These are phyloP conservation scores for Argentina silus DNA, from an alignment of 2,797 vertebrate genomes.

Conservation along the genomic window DNA sequence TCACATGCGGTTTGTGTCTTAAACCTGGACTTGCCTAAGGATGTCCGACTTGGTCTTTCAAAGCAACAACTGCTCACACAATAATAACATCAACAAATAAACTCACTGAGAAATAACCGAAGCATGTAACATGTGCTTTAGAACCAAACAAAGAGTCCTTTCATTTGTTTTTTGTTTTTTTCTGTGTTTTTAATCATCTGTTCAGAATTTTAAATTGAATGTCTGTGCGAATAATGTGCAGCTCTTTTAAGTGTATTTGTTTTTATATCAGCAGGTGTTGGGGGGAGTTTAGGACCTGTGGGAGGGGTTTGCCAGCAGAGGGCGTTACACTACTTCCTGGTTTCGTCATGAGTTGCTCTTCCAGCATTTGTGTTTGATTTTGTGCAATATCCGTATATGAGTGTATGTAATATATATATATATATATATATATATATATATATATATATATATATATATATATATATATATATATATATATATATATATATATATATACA, in stretches of 20 bases:
- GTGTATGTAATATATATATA: conserved; percentile 36
- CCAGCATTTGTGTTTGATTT: conserved; percentile 64
- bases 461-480: no score
- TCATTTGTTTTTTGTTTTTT: conserved; percentile 43
- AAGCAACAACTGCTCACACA: conserved; percentile 21
- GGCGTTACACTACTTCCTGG: conserved; percentile 53
- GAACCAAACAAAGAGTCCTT: conserved; percentile 63
- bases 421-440: no score
- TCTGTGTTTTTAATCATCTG: conserved; percentile 56
- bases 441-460: neutral
- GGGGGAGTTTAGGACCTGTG: conserved; percentile 32
- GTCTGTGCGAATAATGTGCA: conserved; percentile 51
- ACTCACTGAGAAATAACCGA: conserved; percentile 47
- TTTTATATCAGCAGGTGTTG: conserved; percentile 59
- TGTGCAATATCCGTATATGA: conserved; percentile 77
- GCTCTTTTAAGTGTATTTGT: conserved; percentile 49
- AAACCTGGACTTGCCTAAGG: conserved; percentile 19
- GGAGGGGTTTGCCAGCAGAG: conserved; percentile 46
- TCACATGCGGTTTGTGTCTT: conserved; percentile 29
- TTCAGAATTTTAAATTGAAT: conserved; percentile 61
- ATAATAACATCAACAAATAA: conserved; percentile 22
- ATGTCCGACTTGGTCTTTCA: conserved; percentile 22
- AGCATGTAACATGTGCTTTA: conserved; percentile 52
- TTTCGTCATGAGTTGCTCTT: conserved; percentile 54
- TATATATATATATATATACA: neutral